Base-by-base conservation (phyloP, 2,113 vertebrate species). In the Marmota flaviventris region DNA sequence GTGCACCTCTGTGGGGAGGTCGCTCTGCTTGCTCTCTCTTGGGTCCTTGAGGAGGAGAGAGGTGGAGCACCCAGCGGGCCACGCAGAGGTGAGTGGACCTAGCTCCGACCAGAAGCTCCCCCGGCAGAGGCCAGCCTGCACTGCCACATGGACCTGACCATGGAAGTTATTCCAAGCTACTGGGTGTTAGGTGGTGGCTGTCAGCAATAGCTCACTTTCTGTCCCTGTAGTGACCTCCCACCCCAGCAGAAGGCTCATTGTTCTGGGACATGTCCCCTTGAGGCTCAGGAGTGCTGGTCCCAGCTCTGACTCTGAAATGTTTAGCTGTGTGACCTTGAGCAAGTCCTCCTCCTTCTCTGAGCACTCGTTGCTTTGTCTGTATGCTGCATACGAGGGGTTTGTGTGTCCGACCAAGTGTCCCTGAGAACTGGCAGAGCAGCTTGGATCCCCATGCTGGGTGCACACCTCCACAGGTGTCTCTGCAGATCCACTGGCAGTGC, bases 381-480 rank as follows among this genome's bases (percentile, higher is more conserved):
- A 14, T 12, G 8, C 25, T 7, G 17, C 12, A 34, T 4, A 11
- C n/a, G 32, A 65, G 34, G 22, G 10, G 14, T 5, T 14, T 32
- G 79, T 61, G 0, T 65, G 77, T 67, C 34, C 56, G 27, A 25
- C 76, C 8, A 13, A 48, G 34, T 27, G 7, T 58, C 56, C 18
- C 56, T 16, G 32, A 27, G 16, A 22, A 39, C n/a, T 3, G 72
- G 2, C 48, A 56, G n/a, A 39, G 39, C n/a, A 53, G 20, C 29
- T 16, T 42, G 70, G 12, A 29, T 32, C 42, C 16, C 29, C 37
- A 1, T 2, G 0, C 4, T 3, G 34, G 1, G 24, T 0, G 4
- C 20, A 37, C 1, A 10, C 51, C 82, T 87, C 14, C 56, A 10
- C 2, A 72, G 14, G 37, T 1, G 4, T 1, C 2, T 20, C 11